Base-by-base conservation (phyloP, 1,140 invertebrate species). In the Theocolax elegans region DNA sequence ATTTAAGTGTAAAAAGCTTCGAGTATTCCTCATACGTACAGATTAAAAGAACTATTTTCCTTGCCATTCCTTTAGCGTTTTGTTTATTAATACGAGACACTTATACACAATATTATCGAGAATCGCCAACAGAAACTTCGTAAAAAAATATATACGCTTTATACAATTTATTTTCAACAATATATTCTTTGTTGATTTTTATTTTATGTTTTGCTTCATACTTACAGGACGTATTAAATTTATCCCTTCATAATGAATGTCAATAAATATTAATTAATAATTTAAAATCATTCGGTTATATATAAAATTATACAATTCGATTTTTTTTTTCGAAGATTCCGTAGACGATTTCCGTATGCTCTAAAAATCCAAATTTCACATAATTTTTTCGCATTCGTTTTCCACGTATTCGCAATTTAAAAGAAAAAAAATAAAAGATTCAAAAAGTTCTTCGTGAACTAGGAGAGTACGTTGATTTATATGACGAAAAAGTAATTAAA, bases 1-100 rank as follows among this genome's bases (percentile, higher is more conserved):
- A 75, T 72, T 81, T 83, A 79, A 85, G 77, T 84, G 78, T 83
- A 82, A 82, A 84, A 67, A 84, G 80, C 79, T 75, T 80, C 81
- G 77, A 84, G 78, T 83, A 84, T 84, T 79, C 81, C 10, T 82
- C 76, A 77, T 81, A 81, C 80, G 75, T 83, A 80, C 82, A 83
- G 79, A 82, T 80, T 78, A 84, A 83, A 75, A 79, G 78, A 82
- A 79, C 75, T 77, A 77, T 68, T 42, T 64, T 76, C 67, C 66
- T 29, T 66, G 42, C 19, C 15, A 2, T 42, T 44, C 10, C 38
- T 54, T n/a, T 72, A 78, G 71, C 67, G 68, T n/a, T n/a, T n/a
- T n/a, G n/a, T 76, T 35, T 71, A 72, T 76, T 76, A 69, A 4
- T 66, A 63, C 42, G 66, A 76, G 74, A 75, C 74, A 78, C 73